Evolutionary conservation across 2,113 vertebrate genomes (phyloP).

Genomic region (Pangasianodon hypophthalmus): DNA sequence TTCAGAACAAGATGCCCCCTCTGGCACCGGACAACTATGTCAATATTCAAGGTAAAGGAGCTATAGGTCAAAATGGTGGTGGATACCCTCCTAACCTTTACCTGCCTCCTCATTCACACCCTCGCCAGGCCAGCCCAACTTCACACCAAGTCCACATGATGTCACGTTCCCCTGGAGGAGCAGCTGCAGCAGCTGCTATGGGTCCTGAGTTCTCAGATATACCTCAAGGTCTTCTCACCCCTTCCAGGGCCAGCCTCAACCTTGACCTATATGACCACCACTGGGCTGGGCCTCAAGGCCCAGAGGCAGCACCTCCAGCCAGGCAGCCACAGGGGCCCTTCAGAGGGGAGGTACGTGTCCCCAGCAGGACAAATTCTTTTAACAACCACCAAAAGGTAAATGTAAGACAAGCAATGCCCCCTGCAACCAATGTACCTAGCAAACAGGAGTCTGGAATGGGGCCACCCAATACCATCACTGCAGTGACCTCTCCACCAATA

Average conservation of each 20-base stretch:
- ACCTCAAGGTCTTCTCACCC: slow-evolving; percentile 80
- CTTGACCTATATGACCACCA: slow-evolving; percentile 87
- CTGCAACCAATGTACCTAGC: slow-evolving; percentile 60
- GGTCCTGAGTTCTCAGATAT: slow-evolving; percentile 84
- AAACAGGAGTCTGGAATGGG: slow-evolving; percentile 82
- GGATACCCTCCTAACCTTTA: slow-evolving; percentile 81
- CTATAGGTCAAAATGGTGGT: slow-evolving; percentile 75
- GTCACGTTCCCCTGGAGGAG: slow-evolving; percentile 76
- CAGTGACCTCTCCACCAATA: slow-evolving; percentile 91
- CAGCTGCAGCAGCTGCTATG: slow-evolving; percentile 65
- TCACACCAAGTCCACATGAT: slow-evolving; percentile 88
- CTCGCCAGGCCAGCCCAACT: slow-evolving; percentile 85
- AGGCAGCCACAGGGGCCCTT: slow-evolving; percentile 82
- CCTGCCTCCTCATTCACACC: slow-evolving; percentile 80
- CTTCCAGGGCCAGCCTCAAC: slow-evolving; percentile 90
- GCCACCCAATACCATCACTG: slow-evolving; percentile 88
- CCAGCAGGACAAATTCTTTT: slow-evolving; percentile 92
- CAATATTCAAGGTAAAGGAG: slow-evolving; percentile 82
- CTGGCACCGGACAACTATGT: slow-evolving; percentile 77
- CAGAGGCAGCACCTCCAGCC: slow-evolving; percentile 76
- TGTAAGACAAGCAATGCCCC: slow-evolving; percentile 76
- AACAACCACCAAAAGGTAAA: slow-evolving; percentile 84
- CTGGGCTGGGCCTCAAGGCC: slow-evolving; percentile 80
- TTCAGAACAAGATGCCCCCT: slow-evolving; percentile 87
- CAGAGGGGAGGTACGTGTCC: slow-evolving; percentile 81